Evolutionary conservation across 2,888 invertebrate genomes (phyloP).

Genomic region (Meloe dianella): DNA sequence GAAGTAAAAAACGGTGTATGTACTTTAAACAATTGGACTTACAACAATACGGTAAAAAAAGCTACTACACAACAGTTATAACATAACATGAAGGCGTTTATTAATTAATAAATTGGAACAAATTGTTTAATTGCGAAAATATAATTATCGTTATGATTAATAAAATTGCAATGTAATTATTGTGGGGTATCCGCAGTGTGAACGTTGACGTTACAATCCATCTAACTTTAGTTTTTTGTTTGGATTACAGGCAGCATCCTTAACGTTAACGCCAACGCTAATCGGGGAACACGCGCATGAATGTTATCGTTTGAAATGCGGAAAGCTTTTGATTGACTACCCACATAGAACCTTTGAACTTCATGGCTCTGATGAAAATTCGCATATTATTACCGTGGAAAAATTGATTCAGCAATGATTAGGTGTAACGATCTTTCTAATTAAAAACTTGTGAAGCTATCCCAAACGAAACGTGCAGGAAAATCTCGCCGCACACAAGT

Average conservation of each 20-base stretch:
- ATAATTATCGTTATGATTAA: background rate
- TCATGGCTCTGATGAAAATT: background rate
- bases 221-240: no score
- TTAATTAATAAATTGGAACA: slow-evolving; percentile 20
- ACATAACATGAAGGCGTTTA: slow-evolving; percentile 11
- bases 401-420: background rate
- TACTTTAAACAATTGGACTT: background rate
- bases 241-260: no score
- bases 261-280: no score
- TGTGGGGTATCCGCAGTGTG: background rate
- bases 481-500: no score
- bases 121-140: background rate
- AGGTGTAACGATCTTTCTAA: no score
- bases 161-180: background rate
- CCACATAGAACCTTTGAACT: background rate
- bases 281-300: no score
- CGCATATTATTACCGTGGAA: background rate
- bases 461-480: no score
- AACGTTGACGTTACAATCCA: background rate
- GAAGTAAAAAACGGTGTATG: background rate
- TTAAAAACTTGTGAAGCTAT: no score
- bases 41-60: background rate
- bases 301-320: no score
- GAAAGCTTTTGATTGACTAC: no score
- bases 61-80: background rate